Evolutionary conservation across 2,888 invertebrate genomes (phyloP), one percentile per base, ranked within the genome.

Genomic region (Cyclophora albipunctata): DNA sequence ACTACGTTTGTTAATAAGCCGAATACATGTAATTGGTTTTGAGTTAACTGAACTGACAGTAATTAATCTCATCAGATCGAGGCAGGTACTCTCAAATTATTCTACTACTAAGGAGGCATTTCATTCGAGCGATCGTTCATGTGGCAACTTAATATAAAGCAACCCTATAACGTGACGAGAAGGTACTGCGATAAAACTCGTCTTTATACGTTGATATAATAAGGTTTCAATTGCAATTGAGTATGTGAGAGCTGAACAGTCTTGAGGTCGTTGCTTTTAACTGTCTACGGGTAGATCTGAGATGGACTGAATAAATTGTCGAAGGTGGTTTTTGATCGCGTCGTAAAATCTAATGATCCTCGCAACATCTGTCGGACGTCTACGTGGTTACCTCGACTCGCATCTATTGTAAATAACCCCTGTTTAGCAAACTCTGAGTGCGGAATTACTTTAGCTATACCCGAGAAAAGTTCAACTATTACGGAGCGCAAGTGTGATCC

Each of bases 361-460:
- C 43, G 59, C 60, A 62, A 64, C 71, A 58, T 54, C 50, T 68
- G 71, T 37, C 57, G 64, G 58, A 63, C 59, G 51, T 59, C 52
- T 56, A 53, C 49, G 55, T 53, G 54, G 59, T 69, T 64, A 60
- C 54, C 57, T 59, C 60, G 64, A 68, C 66, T 64, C 66, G 64
- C 64, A 64, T 63, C 61, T 66, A 64, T 65, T 71, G 70, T 73
- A 69, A 72, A 73, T 71, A 70, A 63, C 63, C 66, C 64, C 65
- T 69, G 71, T 71, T 74, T 72, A 73, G 71, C 64, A 64, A 67
- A 72, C 69, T 67, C 71, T 63, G 69, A 67, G 69, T 62, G 70
- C 69, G 63, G 73, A 77, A 77, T 77, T 76, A 76, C 79, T 78
- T 76, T 76, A 58, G 76, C 72, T 73, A 75, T 77, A 75, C 73